Base-by-base conservation (phyloP, 1,140 invertebrate species). In the Xylocopa sonorina region DNA sequence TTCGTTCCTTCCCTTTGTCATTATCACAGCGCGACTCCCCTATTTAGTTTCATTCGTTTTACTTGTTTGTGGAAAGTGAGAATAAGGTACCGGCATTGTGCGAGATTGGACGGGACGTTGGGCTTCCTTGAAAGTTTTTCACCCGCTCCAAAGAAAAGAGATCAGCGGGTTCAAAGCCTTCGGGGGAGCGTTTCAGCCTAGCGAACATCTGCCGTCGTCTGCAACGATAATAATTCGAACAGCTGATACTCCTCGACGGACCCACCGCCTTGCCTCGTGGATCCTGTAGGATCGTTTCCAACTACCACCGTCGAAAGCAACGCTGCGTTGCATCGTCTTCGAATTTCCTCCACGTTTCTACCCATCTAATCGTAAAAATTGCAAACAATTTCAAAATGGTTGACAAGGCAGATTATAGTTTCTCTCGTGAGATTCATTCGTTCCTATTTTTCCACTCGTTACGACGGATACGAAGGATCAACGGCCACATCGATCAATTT, bases 181-280 rank as follows among this genome's bases (percentile, higher is more conserved):
- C 82, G 88, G 88, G 88, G 87, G 84, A 87, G 80, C 85, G 79
- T 86, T 90, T 87, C 88, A 88, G 85, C 87, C 88, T 86, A 84
- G 83, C 78, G 88, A 92, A 92, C 91, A 92, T 92, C 91, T 93
- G 92, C 90, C 89, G 82, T 83, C 87, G 87, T 87, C 87, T 88
- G 71, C 86, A 90, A 90, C 90, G 88, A 91, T 92, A 92, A 92
- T 92, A 92, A 92, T 92, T 92, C 89, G 89, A 93, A 93, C 91
- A 93, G 91, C 92, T 92, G 92, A 92, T 92, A 87, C 88, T 89
- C 85, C 86, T 88, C 88, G 83, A 87, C 80, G 60, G 90, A 88
- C 85, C n/a, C 84, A 88, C 87, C 87, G 88, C 83, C 83, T 90
- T 87, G 85, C 48, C 78, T 83, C 66, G 75, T 86, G 78, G 80